Evolutionary conservation across 2,113 vertebrate species (phyloP).

Genomic region (Gasterosteus aculeatus): DNA sequence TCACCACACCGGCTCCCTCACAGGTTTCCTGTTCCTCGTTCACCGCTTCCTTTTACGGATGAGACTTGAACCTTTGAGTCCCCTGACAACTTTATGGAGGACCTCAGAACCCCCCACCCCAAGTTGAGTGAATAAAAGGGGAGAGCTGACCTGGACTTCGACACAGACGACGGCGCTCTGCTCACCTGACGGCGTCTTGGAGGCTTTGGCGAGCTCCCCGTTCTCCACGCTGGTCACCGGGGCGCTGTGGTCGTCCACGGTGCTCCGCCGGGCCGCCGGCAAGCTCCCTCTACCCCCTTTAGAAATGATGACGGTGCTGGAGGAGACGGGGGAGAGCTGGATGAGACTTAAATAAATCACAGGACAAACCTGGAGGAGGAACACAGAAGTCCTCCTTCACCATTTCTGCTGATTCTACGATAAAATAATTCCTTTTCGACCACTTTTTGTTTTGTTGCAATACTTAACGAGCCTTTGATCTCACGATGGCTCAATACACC

Average conservation of each 20-base stretch:
- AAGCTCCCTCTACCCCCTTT: slow-evolving; percentile 90
- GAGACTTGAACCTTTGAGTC: slow-evolving; percentile 2
- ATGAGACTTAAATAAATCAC: neutral
- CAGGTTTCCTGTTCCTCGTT: slow-evolving; percentile 14
- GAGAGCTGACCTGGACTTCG: slow-evolving; percentile 1
- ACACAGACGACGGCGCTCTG: neutral
- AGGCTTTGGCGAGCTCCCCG: slow-evolving; percentile 88
- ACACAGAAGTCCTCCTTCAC: too few relatives aligned
- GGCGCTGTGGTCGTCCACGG: slow-evolving; percentile 89
- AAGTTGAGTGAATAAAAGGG: slow-evolving; percentile 12
- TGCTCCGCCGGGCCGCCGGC: slow-evolving; percentile 88
- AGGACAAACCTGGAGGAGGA: neutral
- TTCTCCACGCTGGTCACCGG: slow-evolving; percentile 89
- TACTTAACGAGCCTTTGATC: neutral
- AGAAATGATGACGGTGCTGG: slow-evolving; percentile 81
- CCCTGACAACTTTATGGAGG: neutral
- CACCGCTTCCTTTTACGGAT: neutral
- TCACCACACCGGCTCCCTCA: neutral
- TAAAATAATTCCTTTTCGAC: too few relatives aligned
- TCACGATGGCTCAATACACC: too few relatives aligned
- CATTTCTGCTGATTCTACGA: too few relatives aligned
- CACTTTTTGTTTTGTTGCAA: too few relatives aligned
- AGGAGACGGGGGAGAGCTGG: neutral
- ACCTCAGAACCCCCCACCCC: neutral
- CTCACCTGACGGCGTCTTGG: slow-evolving; percentile 90